These are phyloP conservation scores for Petrocephalus microphthalmus DNA, from an alignment of 2,113 vertebrate genomes.

Conservation along the genomic window DNA sequence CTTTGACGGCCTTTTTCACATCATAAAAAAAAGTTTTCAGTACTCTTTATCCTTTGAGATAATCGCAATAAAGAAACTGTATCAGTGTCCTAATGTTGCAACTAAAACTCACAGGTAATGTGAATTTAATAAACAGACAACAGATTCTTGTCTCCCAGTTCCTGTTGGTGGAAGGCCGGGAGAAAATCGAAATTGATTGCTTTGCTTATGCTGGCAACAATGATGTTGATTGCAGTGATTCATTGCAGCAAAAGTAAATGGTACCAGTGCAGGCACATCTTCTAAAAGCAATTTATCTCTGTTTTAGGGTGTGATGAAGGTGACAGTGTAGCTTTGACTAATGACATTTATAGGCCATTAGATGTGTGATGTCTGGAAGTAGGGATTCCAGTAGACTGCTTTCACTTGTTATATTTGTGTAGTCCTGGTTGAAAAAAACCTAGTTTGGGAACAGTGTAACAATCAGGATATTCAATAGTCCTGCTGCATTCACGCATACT, in stretches of 20 bases:
- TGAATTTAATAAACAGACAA: constrained; percentile 44
- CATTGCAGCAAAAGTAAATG: constrained; percentile 20
- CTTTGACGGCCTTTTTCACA: neutral
- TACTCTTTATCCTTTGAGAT: neutral
- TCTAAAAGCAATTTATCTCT: constrained; percentile 35
- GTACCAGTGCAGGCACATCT: constrained; percentile 10
- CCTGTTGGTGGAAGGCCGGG: constrained; percentile 5
- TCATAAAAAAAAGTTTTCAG: neutral
- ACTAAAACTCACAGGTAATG: neutral
- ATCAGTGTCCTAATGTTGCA: neutral
- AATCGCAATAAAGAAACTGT: neutral
- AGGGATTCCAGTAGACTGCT: constrained; percentile 15
- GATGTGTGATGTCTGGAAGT: constrained; percentile 6
- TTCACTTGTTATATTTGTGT: neutral
- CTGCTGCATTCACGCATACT: neutral
- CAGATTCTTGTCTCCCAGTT: constrained; percentile 39
- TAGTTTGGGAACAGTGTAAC: neutral
- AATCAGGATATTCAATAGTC: neutral
- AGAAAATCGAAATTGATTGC: constrained; percentile 31
- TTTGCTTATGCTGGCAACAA: constrained; percentile 7
- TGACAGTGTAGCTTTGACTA: neutral
- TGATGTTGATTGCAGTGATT: constrained; percentile 24
- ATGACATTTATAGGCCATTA: constrained; percentile 18
- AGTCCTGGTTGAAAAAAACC: neutral
- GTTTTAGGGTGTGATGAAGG: neutral